Base-by-base conservation (phyloP, 2,888 invertebrate genomes). In the Eupithecia dodoneata region DNA sequence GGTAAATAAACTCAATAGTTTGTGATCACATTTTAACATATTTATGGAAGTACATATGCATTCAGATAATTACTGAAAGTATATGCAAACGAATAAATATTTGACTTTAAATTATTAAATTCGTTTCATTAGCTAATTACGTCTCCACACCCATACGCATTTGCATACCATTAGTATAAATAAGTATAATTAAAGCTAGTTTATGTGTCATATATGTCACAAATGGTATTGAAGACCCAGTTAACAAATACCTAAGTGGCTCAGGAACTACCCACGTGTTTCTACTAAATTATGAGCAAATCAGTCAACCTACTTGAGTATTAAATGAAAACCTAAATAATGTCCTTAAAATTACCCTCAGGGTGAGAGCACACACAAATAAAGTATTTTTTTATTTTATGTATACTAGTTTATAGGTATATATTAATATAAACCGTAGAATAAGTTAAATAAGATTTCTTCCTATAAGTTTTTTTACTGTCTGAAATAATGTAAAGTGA, bases 261-360 rank as follows among this genome's bases (percentile, higher is more conserved):
- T 75, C 79, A 81, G 77, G 79, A 76, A 69, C 71, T 76, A 72
- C 82, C 82, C 81, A 82, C 82, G 76, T 72, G 3, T 72, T 71
- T 49, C 15, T 72, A 69, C 65, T 47, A 69, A 70, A 72, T 65
- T 71, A 72, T 78, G 75, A 80, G 77, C 77, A 82, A 77, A 63
- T 30, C 63, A 63, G 63, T 0, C 30, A 30, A 59, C 7, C 12
- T 49, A 13, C 49, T 49, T 49, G 12, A 49, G 49, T 12, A 49
- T 3, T 2, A 49, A 49, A 49, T 2, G 4, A 12, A 12, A 47
- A 10, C 12, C 12, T 2, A 12, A 49, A 30, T 30, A 30, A 30
- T 30, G 30, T 30, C 30, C 1, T 30, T 30, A 30, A 30, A 30
- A 30, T 30, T 30, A 30, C 30, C 30, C 30, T 30, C 30, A 30